A percentile compares a stretch with the other conserved stretches of the same genome.
Conservation (phyloP, 2,888 invertebrate genomes). For the Calameuta filiformis region DNA sequence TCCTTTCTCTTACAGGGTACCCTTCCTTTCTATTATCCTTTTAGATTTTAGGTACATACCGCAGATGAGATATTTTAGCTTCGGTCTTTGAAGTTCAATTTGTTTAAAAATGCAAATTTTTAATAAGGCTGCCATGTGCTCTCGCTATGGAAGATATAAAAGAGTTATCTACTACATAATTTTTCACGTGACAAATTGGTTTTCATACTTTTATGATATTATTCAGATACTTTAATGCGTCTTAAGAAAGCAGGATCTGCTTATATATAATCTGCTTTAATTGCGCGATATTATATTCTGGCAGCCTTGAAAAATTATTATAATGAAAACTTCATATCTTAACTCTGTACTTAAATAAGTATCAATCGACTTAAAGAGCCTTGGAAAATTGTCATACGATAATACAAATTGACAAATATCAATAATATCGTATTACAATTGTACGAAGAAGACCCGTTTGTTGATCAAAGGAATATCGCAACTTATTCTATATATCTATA, state of each 20-base stretch:
- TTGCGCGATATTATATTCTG: background rate
- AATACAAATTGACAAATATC: background rate
- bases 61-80: background rate
- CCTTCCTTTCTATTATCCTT: slow-evolving; percentile 1
- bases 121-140: background rate
- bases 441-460: background rate
- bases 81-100: background rate
- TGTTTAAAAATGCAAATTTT: background rate
- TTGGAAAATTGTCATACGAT: background rate
- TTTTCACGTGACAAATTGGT: background rate
- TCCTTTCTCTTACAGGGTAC: slow-evolving; percentile 2
- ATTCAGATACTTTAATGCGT: background rate
- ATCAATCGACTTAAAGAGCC: background rate
- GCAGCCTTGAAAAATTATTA: background rate
- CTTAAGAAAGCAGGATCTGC: background rate
- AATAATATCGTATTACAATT: background rate
- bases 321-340: background rate
- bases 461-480: background rate
- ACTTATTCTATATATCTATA: background rate
- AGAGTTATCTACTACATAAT: background rate
- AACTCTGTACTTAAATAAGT: background rate
- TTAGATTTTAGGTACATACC: background rate
- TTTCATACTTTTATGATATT: background rate
- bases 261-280: background rate
- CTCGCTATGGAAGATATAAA: background rate